Percentiles rank a stretch among this genome's conserved stretches.
phyloP scores from a whole-genome alignment of 2,888 invertebrate species.

The Nipponacmea schrenckii region DNA sequence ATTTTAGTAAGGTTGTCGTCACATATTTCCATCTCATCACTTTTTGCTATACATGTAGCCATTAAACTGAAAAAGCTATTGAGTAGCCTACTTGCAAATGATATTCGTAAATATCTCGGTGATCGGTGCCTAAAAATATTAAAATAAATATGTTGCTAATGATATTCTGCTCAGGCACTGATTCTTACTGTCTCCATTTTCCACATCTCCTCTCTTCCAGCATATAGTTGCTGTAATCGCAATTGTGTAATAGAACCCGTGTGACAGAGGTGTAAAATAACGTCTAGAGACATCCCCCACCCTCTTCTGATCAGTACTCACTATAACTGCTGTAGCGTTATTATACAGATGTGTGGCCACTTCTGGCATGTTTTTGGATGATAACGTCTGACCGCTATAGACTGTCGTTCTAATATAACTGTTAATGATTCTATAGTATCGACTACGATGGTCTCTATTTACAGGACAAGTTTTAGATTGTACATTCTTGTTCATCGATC shows the following conservation, averaged over 20 bases:
- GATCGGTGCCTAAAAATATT: too few species aligned
- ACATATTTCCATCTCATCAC: too few species aligned
- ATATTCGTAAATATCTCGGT: too few species aligned
- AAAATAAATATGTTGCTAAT: not conserved
- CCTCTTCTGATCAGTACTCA: slow-evolving; percentile 9
- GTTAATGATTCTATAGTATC: slow-evolving; percentile 22
- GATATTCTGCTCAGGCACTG: too few species aligned
- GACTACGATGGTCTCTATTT: slow-evolving; percentile 11
- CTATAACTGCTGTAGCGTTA: slow-evolving; percentile 27
- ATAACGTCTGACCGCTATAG: not conserved
- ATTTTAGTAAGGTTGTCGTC: too few species aligned
- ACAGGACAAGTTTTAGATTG: not conserved
- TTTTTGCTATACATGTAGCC: too few species aligned
- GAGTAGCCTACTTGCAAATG: too few species aligned
- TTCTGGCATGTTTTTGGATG: slow-evolving; percentile 1
- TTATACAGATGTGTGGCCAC: slow-evolving; percentile 26
- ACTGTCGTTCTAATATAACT: slow-evolving; percentile 19
- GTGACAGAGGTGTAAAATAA: not conserved
- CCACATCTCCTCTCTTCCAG: too few species aligned
- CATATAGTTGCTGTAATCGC: too few species aligned
- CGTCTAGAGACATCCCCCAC: not conserved
- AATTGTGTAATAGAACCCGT: too few species aligned
- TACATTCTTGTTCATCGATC: not conserved
- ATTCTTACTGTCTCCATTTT: too few species aligned
- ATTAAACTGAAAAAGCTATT: too few species aligned